These are phyloP conservation scores for Coleophora flavipennella DNA, from an alignment of 2,888 invertebrate species.

Conservation along the genomic window DNA sequence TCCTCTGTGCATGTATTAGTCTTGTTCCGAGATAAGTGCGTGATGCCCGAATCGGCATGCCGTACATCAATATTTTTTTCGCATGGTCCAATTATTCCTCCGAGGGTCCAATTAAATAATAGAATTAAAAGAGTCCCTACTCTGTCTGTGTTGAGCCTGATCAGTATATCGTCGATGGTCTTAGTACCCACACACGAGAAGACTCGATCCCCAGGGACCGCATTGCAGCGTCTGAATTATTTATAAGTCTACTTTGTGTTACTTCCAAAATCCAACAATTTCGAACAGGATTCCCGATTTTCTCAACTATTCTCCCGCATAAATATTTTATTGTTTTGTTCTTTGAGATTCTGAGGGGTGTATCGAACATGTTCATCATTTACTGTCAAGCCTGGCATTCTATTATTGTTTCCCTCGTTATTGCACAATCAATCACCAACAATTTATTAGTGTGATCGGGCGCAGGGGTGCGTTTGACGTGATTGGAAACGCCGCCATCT, in stretches of 20 bases:
- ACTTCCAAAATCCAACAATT: constrained; percentile 42
- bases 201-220: constrained; percentile 48
- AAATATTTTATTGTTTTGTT: constrained; percentile 30
- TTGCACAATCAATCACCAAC: constrained; percentile 14
- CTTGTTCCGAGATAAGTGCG: no score
- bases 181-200: constrained; percentile 24
- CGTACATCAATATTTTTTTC: no score
- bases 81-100: no score
- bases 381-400: neutral
- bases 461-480: neutral
- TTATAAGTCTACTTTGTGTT: constrained; percentile 57
- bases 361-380: constrained; percentile 27
- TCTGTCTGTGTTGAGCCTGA: no score
- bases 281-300: constrained; percentile 25
- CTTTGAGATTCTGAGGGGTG: constrained; percentile 19
- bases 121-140: no score
- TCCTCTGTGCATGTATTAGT: no score
- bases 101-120: no score
- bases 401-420: neutral
- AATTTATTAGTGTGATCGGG: constrained; percentile 6
- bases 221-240: constrained; percentile 66
- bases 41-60: no score
- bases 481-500: neutral
- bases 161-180: neutral
- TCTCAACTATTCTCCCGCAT: constrained; percentile 20